Conservation (phyloP, 2,797 vertebrate species). For the Onychomys arenicola region DNA sequence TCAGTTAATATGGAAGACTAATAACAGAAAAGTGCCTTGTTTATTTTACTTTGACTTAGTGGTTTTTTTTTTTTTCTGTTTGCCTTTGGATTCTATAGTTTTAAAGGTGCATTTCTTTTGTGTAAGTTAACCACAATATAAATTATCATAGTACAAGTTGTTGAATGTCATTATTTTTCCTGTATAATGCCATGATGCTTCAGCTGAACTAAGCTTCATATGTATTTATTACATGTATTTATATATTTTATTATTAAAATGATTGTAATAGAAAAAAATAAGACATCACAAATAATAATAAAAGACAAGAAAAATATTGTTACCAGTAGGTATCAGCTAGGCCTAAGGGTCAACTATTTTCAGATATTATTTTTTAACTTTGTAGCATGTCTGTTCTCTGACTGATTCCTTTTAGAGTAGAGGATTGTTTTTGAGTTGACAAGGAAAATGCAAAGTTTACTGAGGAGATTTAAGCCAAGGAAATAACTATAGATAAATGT, state of each 20-base stretch:
- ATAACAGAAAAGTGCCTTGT: neutral
- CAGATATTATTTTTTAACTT: neutral
- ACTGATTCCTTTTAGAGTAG: neutral
- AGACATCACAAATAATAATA: neutral
- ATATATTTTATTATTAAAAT: slow-evolving; percentile 35
- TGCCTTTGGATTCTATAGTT: slow-evolving; percentile 2
- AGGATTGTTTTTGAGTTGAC: neutral
- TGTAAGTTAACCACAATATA: slow-evolving; percentile 40
- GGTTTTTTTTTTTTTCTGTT: slow-evolving; percentile 6
- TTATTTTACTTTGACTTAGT: neutral
- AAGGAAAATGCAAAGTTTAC: neutral
- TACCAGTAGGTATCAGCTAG: neutral
- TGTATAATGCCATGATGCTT: neutral
- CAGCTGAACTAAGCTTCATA: neutral
- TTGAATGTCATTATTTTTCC: slow-evolving; percentile 53
- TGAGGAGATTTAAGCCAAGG: slow-evolving; percentile 16
- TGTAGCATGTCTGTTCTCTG: neutral
- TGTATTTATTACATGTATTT: neutral
- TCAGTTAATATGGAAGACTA: slow-evolving; percentile 20
- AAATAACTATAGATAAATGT: slow-evolving; percentile 21
- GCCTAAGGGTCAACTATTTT: neutral
- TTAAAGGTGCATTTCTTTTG: slow-evolving; percentile 17
- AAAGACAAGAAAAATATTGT: neutral
- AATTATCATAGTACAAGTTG: neutral
- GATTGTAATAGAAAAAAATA: slow-evolving; percentile 51